Evolutionary conservation across 1,140 invertebrate species (phyloP), one percentile per base, ranked within the genome.

Genomic region (Hirudo medicinalis): DNA sequence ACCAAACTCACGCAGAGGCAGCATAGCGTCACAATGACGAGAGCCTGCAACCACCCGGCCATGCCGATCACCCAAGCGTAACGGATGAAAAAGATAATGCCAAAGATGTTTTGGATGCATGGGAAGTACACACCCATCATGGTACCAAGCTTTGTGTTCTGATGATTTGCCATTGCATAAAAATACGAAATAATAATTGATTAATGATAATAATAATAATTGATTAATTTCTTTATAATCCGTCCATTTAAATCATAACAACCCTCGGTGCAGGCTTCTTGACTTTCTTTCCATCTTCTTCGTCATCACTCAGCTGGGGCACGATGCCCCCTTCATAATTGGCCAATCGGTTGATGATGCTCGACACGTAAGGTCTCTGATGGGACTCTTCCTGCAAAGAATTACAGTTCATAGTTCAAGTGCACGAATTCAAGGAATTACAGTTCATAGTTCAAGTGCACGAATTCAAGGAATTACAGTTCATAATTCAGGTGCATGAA

Each of bases 31-130:
- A 99, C 95, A 79, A 99, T 95, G 73, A 94, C 85, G 82, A 98
- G 97, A 74, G 91, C 90, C 80, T 91, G 89, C 73, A 97, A 81
- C 69, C 90, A 90, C 67, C 97, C 97, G 72, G 97, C 94, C 36
- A 93, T 97, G 53, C 97, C 97, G 54, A 99, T 93, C 71, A 99
- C 93, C 96, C 96, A 99, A 43, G 94, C 93, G 78, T 99, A 85
- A 81, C 96, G 92, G 83, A 99, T 97, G 85, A 99, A 99, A 66
- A 99, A 88, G 78, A 99, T 94, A 43, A 99, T 94, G 74, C 96
- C 96, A 74, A 83, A 81, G 80, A 99, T 99, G 82, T 99, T 99
- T 82, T 99, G 97, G 79, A 99, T 95, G 81, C 94, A 98, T 54
- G 97, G 97, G 67, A 99, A 85, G 82, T 90, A 99, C 36, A 99